Evolutionary conservation across 2,888 invertebrate species (phyloP), one percentile per base, ranked within the genome.

Genomic region (Polyommatus iphigenia): DNA sequence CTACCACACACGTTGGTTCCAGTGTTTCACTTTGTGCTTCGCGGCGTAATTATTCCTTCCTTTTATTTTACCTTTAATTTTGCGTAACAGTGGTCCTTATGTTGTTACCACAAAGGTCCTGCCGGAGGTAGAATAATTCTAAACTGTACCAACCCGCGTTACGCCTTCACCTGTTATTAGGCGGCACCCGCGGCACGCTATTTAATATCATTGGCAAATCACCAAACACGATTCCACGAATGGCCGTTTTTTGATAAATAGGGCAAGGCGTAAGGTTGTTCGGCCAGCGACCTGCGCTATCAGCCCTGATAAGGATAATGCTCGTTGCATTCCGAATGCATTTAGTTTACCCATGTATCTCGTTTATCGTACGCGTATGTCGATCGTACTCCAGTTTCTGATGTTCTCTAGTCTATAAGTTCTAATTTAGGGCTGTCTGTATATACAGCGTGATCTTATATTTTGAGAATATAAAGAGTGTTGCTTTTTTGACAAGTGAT

Each of bases 211-310:
- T 72, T 75, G 75, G 75, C 75, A 75, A 75, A 75, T 29, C 29
- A 75, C 50, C 75, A 75, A 73, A 24, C 29, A 3, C 46, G 54
- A 75, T 75, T 75, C 75, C 29, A 29, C 54, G 54, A 54, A 54
- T 54, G 29, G 24, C 8, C 46, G 75, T 75, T 75, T 75, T 72
- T 75, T 54, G 85, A 86, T 86, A 87, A 87, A 89, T 87, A 85
- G 88, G 87, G 82, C 86, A 83, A 82, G 84, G 82, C 82, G 83
- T 85, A 83, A 86, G 85, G 85, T 87, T 85, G 86, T 81, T 84
- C 83, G 85, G 86, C 83, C 87, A 87, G 87, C 87, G 85, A 87
- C 88, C 87, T 86, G 84, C 88, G 90, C 91, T 92, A 92, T 92
- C 84, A 84, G 81, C 82, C 83, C 81, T 82, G 85, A 87, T 92